These are phyloP conservation scores for Todiramphus saurophagus DNA, from an alignment of 2,113 vertebrate genomes.

Conservation along the genomic window DNA sequence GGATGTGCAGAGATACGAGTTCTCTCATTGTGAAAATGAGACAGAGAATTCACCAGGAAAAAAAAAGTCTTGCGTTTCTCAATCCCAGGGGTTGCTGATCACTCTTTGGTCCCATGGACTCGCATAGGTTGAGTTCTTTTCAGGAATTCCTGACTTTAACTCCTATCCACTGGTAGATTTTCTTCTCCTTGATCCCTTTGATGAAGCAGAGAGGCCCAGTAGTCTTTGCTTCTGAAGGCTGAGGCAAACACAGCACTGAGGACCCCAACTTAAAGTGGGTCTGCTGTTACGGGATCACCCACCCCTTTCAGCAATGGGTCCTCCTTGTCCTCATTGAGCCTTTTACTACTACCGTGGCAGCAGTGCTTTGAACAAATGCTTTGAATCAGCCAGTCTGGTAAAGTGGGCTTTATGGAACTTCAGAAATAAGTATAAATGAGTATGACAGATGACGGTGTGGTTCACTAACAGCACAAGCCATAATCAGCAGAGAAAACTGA, in stretches of 20 bases:
- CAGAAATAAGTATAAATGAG: neutral
- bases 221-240: neutral
- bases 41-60: neutral
- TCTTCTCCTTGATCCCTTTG: neutral
- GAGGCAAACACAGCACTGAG: neutral
- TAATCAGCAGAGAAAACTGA: conserved; percentile 8
- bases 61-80: neutral
- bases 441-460: fast-evolving
- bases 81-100: neutral
- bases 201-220: neutral
- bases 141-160: neutral
- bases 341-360: neutral
- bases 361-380: neutral
- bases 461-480: neutral
- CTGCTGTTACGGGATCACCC: neutral
- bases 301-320: fast-evolving
- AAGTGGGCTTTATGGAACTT: neutral
- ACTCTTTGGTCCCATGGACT: neutral
- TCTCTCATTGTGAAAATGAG: fast-evolving
- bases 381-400: neutral
- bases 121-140: neutral
- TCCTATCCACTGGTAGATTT: neutral
- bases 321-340: neutral
- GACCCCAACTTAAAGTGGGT: neutral
- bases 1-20: neutral